Base-by-base conservation (phyloP, 1,140 invertebrate species). In the Philopotamus ludificatus region DNA sequence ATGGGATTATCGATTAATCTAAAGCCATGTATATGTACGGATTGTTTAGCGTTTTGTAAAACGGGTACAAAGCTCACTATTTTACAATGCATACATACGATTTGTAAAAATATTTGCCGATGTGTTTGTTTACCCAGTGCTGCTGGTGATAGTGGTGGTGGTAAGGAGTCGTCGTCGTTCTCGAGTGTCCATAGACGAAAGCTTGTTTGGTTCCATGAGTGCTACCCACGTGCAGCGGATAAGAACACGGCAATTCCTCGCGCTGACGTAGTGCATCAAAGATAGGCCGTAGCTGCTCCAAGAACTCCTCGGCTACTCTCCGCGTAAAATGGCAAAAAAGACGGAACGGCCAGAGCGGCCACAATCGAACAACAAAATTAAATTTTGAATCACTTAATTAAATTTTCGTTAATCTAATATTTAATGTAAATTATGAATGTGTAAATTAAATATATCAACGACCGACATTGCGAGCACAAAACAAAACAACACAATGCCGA, bases 221-320 rank as follows among this genome's bases (percentile, higher is more conserved):
- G 59, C 78, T 79, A 66, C 86, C 87, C 84, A 92, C 90, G 77
- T 91, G 89, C 75, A 92, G 87, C 74, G 90, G 90, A 83, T 90
- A 92, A 74, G 89, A 90, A 83, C 89, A 92, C 77, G 90, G 90
- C 73, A 92, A 86, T 76, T 92, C 89, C 81, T 93, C 89, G 77
- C 89, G 89, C 78, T 91, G 89, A 75, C 92, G 86, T 76, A 94
- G 86, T 81, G 89, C 89, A 82, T 94, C 91, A 86, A 94, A 93
- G 83, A 94, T 93, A 75, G 92, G 92, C 88, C 90, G 91, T 86
- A 94, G 85, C 83, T 94, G 89, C 83, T 85, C 90, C 86, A 94
- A 87, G 85, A 93, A 91, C 85, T 93, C 91, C 84, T 93, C 90
- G 81, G 91, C 92, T 94, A 87, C 73, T 80, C 12, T 12, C n/a